phyloP scores from a whole-genome alignment of 2,888 invertebrate species.

The Chymomyza procnemis region DNA sequence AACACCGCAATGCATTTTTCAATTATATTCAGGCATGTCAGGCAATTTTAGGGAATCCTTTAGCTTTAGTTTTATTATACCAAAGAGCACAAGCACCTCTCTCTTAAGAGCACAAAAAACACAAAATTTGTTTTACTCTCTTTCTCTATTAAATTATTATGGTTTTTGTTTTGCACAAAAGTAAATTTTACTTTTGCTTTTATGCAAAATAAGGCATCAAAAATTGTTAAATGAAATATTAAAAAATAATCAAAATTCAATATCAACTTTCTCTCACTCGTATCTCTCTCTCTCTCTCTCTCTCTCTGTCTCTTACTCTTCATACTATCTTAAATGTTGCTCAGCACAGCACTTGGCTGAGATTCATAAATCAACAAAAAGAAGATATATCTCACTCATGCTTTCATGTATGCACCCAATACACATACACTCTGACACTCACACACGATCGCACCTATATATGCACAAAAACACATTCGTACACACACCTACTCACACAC shows the following conservation, averaged over 20 bases:
- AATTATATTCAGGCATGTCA: slow-evolving; percentile 23
- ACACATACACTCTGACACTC: slow-evolving; percentile 3
- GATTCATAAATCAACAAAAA: slow-evolving; percentile 24
- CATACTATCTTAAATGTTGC: slow-evolving; percentile 27
- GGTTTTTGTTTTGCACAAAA: neutral
- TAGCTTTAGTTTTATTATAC: slow-evolving; percentile 37
- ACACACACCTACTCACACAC: slow-evolving; percentile 22
- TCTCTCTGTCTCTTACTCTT: slow-evolving; percentile 15
- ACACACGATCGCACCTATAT: slow-evolving; percentile 25
- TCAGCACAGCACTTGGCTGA: slow-evolving; percentile 53
- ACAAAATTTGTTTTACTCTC: neutral
- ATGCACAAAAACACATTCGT: too few species aligned
- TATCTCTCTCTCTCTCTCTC: slow-evolving; percentile 8
- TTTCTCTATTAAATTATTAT: neutral
- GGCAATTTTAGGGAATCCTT: slow-evolving; percentile 52
- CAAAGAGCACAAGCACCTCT: slow-evolving; percentile 50
- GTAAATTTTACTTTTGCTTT: neutral
- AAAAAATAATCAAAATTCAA: neutral
- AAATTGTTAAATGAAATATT: neutral
- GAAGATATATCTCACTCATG: slow-evolving; percentile 37
- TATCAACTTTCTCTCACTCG: neutral
- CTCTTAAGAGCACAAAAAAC: slow-evolving; percentile 59
- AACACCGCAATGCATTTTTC: slow-evolving; percentile 23
- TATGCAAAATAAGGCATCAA: neutral
- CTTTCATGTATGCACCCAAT: slow-evolving; percentile 37